A percentile compares a stretch with the other conserved stretches of the same genome.
These are phyloP conservation scores for Malurus splendens DNA, from an alignment of 2,797 vertebrate species.

Conservation along the genomic window DNA sequence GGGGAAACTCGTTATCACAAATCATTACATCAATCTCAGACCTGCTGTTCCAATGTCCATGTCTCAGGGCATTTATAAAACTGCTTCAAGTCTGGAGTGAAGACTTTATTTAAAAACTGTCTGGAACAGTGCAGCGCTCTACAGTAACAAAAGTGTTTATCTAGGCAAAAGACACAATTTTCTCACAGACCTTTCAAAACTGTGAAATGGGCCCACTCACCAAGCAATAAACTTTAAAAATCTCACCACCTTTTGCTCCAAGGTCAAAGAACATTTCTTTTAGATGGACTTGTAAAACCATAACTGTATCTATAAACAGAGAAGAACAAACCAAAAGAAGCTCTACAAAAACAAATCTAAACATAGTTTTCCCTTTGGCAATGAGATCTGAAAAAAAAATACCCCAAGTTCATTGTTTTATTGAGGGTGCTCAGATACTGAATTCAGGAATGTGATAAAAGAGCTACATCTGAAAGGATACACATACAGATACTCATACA, in stretches of 20 bases:
- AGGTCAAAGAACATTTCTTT: not conserved
- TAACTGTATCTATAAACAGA: not conserved
- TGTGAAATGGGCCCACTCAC: not conserved
- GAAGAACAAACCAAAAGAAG: not conserved
- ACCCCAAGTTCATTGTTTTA: not conserved
- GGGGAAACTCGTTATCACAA: not conserved
- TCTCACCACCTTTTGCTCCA: not conserved
- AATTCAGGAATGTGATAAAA: not conserved
- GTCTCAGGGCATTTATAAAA: not conserved
- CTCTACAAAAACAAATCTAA: not conserved
- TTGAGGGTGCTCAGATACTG: not conserved
- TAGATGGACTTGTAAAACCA: not conserved
- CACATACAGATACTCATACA: not conserved
- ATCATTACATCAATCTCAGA: not conserved
- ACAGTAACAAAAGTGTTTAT: not conserved
- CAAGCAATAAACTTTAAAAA: conserved; percentile 1
- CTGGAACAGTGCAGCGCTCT: not conserved
- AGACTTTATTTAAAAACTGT: not conserved
- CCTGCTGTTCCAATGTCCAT: not conserved
- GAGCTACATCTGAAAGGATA: not conserved
- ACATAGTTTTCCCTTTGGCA: not conserved
- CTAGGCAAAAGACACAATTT: not conserved
- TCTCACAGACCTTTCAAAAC: conserved; percentile 12
- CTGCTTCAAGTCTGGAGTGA: not conserved
- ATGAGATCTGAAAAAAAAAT: not conserved